Conservation (phyloP, 2,113 vertebrate species). For the Lophochroa leadbeateri region DNA sequence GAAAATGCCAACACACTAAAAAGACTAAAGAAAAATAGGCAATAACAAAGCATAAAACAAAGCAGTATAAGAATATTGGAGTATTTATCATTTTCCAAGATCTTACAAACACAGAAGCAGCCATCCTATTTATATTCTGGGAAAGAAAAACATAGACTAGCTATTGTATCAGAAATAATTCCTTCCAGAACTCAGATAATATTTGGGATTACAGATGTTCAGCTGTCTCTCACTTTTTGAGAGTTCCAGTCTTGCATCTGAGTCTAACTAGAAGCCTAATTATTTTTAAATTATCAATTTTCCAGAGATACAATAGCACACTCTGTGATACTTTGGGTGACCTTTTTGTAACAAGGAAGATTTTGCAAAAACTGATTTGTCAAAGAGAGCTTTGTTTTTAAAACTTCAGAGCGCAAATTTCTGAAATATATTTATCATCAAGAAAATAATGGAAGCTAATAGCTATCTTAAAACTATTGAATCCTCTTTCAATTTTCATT, state of each 20-base stretch:
- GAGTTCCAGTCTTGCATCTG: not conserved
- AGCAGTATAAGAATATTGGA: not conserved
- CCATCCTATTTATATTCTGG: rapidly evolving
- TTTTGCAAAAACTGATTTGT: not conserved
- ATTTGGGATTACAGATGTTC: not conserved
- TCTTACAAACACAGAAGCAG: not conserved
- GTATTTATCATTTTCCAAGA: not conserved
- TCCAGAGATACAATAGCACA: not conserved
- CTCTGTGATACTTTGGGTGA: not conserved
- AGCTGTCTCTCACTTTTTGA: not conserved
- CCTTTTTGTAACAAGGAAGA: not conserved
- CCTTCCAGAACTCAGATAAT: not conserved
- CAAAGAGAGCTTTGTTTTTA: not conserved
- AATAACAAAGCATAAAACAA: not conserved
- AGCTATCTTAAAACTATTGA: not conserved
- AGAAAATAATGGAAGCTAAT: not conserved
- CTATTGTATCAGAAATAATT: not conserved
- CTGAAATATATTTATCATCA: not conserved
- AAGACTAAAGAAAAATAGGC: not conserved
- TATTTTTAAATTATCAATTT: not conserved
- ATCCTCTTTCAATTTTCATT: not conserved
- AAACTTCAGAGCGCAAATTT: not conserved
- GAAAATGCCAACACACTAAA: not conserved
- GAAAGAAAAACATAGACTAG: not conserved
- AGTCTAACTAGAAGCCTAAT: not conserved